Percentiles rank a stretch among this genome's conserved stretches.
These are phyloP conservation scores for Spermophilus dauricus DNA, from an alignment of 2,113 vertebrate species.

Conservation along the genomic window DNA sequence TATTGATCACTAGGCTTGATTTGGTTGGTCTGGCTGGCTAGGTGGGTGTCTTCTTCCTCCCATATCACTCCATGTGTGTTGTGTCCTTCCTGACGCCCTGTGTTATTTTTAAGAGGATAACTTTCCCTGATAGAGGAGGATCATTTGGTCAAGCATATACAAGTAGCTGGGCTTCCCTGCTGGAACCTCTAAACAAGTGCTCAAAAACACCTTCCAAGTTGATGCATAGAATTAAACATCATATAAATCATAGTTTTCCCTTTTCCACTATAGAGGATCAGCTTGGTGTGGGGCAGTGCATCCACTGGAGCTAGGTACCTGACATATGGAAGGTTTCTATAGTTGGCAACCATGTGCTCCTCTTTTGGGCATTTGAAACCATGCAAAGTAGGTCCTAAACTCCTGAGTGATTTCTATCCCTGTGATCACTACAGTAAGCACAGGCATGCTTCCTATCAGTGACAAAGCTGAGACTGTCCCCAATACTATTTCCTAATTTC, in stretches of 20 bases:
- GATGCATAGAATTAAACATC: neutral
- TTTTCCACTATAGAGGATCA: neutral
- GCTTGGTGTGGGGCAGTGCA: neutral
- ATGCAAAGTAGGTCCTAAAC: neutral
- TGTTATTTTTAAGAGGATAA: neutral
- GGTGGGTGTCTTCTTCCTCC: neutral
- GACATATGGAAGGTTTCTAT: neutral
- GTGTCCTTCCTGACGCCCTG: neutral
- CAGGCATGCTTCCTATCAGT: neutral
- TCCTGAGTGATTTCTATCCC: neutral
- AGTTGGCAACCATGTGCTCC: slow-evolving; percentile 4
- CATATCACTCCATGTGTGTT: neutral
- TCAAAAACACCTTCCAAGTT: neutral
- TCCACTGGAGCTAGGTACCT: neutral
- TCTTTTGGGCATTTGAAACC: neutral
- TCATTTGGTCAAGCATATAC: neutral
- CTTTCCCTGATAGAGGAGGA: neutral
- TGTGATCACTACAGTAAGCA: neutral
- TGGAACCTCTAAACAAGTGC: neutral
- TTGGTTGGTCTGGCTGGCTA: neutral
- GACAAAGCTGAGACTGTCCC: neutral
- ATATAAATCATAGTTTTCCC: neutral
- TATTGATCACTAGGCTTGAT: neutral
- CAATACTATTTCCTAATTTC: slow-evolving; percentile 29
- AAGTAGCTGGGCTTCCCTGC: neutral